Evolutionary conservation across 2,797 vertebrate species (phyloP), one percentile per base, ranked within the genome.

Genomic region (Silurus lanzhouensis): DNA sequence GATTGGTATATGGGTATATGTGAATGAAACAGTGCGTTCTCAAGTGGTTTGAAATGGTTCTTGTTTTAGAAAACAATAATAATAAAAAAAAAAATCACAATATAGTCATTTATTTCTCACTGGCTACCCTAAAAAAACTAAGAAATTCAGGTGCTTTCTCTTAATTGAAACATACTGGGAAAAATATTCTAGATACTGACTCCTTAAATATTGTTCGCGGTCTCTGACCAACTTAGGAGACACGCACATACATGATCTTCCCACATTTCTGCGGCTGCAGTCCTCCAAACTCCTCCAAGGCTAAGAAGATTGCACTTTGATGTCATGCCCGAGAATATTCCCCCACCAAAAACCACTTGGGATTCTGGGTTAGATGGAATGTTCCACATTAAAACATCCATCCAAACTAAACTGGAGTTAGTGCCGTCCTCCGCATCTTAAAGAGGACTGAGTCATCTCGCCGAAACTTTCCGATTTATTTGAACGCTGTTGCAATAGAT

Each of bases 271-370:
- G 5, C 57, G 38, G 75, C 27, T 38, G 17, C 75, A 38, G 27
- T 60, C 9, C 75, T 60, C 75, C 57, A 20, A 27, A 38, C 38
- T 38, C 38, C 75, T 61, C 27, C 17, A 22, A 60, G 57, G 27
- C 75, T 60, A 60, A 78, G 10, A 78, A 60, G 57, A 77, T 61
- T 22, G 27, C 2, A 2, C 57, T 78, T 78, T 78, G 57, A 78
- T 60, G 89, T 91, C 87, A 82, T 85, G 84, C 79, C 88, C 71
- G 87, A 84, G 89, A 89, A 86, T 81, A 81, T 38, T 85, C 83
- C 87, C 87, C 86, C 80, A 87, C 86, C 86, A 44, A 81, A 58
- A 77, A 82, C 81, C 70, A 44, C 63, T 71, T 31, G 70, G 76
- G 86, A 82, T 78, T 88, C 83, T 88, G 80, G 71, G 85, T 70